phyloP scores from a whole-genome alignment of 2,113 vertebrate genomes.

The Xiphias gladius region DNA sequence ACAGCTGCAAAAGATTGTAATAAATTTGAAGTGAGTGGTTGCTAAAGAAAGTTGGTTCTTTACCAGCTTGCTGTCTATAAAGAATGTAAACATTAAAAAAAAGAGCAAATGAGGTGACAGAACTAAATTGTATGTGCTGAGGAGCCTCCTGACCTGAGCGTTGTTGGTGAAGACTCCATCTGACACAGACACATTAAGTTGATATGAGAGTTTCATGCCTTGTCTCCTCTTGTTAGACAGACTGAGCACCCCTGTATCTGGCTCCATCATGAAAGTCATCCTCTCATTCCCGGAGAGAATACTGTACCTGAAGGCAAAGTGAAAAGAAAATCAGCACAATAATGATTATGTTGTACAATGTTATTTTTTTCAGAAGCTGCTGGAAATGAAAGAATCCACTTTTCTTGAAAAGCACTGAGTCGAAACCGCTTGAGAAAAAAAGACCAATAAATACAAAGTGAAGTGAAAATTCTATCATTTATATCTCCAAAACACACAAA shows the following conservation, averaged over 20 bases:
- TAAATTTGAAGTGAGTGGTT: constrained; percentile 38
- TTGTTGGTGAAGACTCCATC: constrained; percentile 96
- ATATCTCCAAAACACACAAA: neutral
- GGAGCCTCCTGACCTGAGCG: constrained; percentile 84
- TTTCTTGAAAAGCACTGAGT: neutral
- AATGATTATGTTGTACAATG: neutral
- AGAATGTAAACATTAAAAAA: constrained; percentile 34
- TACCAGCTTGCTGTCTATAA: neutral
- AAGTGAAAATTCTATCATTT: neutral
- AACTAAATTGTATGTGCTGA: constrained; percentile 22
- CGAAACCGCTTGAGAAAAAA: constrained; percentile 9
- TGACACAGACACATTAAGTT: constrained; percentile 95
- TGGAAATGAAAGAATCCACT: constrained; percentile 10
- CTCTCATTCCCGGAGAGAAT: constrained; percentile 95
- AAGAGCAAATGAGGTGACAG: constrained; percentile 44
- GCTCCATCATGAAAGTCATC: constrained; percentile 92
- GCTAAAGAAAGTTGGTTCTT: constrained; percentile 36
- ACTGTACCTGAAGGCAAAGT: constrained; percentile 83
- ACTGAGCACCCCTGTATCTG: constrained; percentile 90
- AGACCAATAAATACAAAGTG: neutral
- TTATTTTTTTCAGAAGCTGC: constrained; percentile 12
- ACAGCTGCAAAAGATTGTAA: constrained; percentile 47
- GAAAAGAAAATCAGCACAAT: neutral
- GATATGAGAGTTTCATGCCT: constrained; percentile 91
- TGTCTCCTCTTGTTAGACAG: constrained; percentile 94